Base-by-base conservation (phyloP, 2,888 invertebrate species). In the Cheilosia variabilis region DNA sequence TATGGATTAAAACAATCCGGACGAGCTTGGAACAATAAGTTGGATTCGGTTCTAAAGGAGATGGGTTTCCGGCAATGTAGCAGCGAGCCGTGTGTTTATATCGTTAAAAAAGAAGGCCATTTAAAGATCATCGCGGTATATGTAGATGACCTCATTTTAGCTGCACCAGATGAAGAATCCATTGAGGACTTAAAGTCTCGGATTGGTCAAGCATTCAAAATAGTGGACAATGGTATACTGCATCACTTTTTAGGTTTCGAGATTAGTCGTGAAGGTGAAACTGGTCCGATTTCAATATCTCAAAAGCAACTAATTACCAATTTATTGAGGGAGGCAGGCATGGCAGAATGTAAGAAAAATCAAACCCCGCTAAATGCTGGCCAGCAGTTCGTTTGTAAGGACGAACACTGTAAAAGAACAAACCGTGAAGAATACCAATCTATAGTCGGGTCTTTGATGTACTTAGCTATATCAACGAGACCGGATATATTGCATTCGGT, bases 101-200 rank as follows among this genome's bases (percentile, higher is more conserved):
- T 34, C 5, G 4, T 13, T 19, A 63, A 50, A 27, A 50, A 19
- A 34, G 47, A 3, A 31, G 63, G 50, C 6, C n/a, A 45, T 4
- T 15, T 60, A 15, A 43, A 43, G n/a, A 55, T 50, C n/a, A 87
- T 88, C n/a, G 76, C 80, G 0, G 87, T 88, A 5, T 88, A 88
- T 57, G 87, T 88, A 27, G 88, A 87, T 45, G 86, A 88, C 34
- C 66, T 88, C 6, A 78, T 87, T 34, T 37, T 87, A 1, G 82
- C 87, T 9, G 73, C 78, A 47, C 58, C 68, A 6, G 17, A 22
- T 7, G 58, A 86, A 62, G 43, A 34, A n/a, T 22, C 47, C 4
- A 52, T 73, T n/a, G 17, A 63, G 3, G 13, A 31, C 17, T 75
- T 84, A 6, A 84, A 78, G 41, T 5, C 19, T 41, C 15, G 62